Conservation (phyloP, 2,797 vertebrate genomes). For the Clarias laeviceps region DNA sequence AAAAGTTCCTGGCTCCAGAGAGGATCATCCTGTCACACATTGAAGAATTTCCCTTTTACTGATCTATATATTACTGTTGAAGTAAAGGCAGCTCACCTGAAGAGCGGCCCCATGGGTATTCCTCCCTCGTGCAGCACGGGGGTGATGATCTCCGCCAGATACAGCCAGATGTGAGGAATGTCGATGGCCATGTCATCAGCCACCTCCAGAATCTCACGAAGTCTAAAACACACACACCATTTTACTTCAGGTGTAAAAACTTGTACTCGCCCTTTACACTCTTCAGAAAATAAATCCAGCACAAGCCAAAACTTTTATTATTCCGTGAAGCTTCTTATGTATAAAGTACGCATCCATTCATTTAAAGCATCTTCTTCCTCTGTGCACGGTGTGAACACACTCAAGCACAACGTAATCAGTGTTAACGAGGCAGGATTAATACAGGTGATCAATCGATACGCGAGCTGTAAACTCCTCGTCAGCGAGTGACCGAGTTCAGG, state of each 20-base stretch:
- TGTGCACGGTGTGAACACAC: neutral
- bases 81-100: constrained; percentile 77
- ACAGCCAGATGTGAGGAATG: constrained; percentile 98
- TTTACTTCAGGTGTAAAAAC: neutral
- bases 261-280: neutral
- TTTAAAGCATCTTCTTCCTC: neutral
- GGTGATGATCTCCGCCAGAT: constrained; percentile 90
- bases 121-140: constrained; percentile 92
- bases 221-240: constrained; percentile 65
- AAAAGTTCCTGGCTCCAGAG: too few species aligned
- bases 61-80: too few species aligned
- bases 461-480: neutral
- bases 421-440: constrained; percentile 19
- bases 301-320: too few species aligned
- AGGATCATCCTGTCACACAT: too few species aligned
- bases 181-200: constrained; percentile 98
- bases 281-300: neutral
- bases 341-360: neutral
- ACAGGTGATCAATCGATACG: neutral
- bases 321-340: too few species aligned
- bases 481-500: neutral
- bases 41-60: too few species aligned
- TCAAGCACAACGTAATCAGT: neutral
- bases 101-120: constrained; percentile 90
- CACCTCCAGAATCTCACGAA: constrained; percentile 87